phyloP scores from a whole-genome alignment of 2,797 vertebrate genomes.

The Taenioides sp. region DNA sequence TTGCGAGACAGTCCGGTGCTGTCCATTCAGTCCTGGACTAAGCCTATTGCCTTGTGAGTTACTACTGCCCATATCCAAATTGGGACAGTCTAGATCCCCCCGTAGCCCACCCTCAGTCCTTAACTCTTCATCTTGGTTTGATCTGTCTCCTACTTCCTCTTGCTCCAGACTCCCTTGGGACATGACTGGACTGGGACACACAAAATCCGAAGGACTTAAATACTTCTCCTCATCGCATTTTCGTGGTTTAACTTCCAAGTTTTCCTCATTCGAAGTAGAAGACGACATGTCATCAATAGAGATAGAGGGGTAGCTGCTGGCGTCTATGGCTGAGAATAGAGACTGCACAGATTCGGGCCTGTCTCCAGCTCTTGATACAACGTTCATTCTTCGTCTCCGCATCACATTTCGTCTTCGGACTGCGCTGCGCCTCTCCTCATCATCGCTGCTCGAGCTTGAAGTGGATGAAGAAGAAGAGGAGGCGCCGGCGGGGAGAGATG shows the following conservation, averaged over 20 bases:
- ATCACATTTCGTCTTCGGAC: constrained; percentile 85
- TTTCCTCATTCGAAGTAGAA: constrained; percentile 75
- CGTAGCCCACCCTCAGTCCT: constrained; percentile 52
- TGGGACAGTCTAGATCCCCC: constrained; percentile 33
- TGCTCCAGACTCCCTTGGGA: constrained; percentile 62
- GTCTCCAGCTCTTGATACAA: constrained; percentile 78
- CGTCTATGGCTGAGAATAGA: constrained; percentile 86
- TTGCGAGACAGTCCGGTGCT: constrained; percentile 76
- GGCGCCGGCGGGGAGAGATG: constrained; percentile 78
- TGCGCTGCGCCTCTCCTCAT: constrained; percentile 81
- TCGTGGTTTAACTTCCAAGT: constrained; percentile 35
- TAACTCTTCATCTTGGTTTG: constrained; percentile 26
- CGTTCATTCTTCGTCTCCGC: constrained; percentile 80
- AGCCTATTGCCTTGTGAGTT: constrained; percentile 32
- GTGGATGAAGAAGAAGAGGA: constrained; percentile 87
- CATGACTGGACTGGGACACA: constrained; percentile 64
- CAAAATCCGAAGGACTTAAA: constrained; percentile 61
- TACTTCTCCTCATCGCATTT: constrained; percentile 40
- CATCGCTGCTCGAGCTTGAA: constrained; percentile 88
- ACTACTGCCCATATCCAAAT: constrained; percentile 48
- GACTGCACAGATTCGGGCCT: constrained; percentile 76
- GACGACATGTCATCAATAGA: constrained; percentile 87
- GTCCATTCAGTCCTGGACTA: constrained; percentile 80
- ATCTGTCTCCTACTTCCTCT: constrained; percentile 42
- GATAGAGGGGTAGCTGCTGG: constrained; percentile 91